Base-by-base conservation (phyloP, 2,888 invertebrate species). In the Matsumyia berberina region DNA sequence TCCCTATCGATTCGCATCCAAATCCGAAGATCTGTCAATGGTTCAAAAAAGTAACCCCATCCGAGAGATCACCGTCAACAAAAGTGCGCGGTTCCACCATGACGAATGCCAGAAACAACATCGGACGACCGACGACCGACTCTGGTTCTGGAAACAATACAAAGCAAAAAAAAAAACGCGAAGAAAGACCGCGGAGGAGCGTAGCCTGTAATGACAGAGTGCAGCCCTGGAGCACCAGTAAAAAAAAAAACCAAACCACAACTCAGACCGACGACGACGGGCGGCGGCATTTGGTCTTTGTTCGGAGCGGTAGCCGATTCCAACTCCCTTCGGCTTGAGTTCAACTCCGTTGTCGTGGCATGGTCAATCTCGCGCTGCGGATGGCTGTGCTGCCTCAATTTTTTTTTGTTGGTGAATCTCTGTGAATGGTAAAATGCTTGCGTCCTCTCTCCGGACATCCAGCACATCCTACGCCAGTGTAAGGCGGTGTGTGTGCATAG, bases 21-120 rank as follows among this genome's bases (percentile, higher is more conserved):
- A 74, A 79, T 76, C 76, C 58, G 60, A 74, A 85, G 85, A 85
- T 85, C 85, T 76, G 74, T 85, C 85, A 85, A 85, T 85, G 80
- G 76, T 60, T 49, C 46, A 64, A 53, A 44, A 73, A 70, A 69
- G 60, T 64, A 64, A 69, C 42, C 67, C 60, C 64, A 35, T 39
- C 51, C 53, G 64, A 69, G 70, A 77, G 58, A 73, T 82, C 73
- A 55, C 37, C 58, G 64, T 74, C 69, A 66, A 78, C 69, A 74
- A 85, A 79, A 74, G 79, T 74, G 57, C 64, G 57, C 80, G 69
- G 46, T 67, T 69, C 42, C 57, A 33, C 74, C 85, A 85, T 80
- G 85, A 85, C 80, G 79, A 85, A 85, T 80, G 80, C 85, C 74
- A 85, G 74, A 80, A 70, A 85, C 70, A 85, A 85, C 85, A 85